Percentiles rank a stretch among this genome's conserved stretches.
These are phyloP conservation scores for Enhydra lutris DNA, from an alignment of 2,113 vertebrate genomes.

Conservation along the genomic window DNA sequence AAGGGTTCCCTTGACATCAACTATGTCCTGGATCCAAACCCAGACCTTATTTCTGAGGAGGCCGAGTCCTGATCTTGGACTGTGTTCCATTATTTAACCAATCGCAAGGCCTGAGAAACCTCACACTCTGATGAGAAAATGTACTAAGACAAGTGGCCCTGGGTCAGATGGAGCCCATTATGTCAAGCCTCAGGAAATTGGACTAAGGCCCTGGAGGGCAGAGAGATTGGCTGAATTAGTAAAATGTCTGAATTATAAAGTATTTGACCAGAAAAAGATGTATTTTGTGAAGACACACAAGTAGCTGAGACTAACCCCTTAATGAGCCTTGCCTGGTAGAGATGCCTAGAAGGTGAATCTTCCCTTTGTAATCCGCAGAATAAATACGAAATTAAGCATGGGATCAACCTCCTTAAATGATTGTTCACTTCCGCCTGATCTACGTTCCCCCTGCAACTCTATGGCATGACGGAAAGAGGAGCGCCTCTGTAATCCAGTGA, in stretches of 20 bases:
- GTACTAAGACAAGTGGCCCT: neutral
- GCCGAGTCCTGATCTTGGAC: neutral
- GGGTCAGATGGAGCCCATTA: neutral
- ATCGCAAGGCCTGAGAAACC: constrained; percentile 4
- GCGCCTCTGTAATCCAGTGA: neutral
- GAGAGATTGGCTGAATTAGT: neutral
- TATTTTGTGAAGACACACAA: neutral
- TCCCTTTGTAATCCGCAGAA: neutral
- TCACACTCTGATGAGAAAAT: constrained; percentile 10
- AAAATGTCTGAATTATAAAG: constrained; percentile 35
- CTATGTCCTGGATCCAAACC: neutral
- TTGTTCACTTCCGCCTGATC: neutral
- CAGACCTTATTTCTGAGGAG: neutral
- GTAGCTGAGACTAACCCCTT: neutral
- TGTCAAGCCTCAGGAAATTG: constrained; percentile 36
- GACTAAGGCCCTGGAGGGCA: neutral
- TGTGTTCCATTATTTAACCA: neutral
- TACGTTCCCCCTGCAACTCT: neutral
- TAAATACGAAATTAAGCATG: neutral
- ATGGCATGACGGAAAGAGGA: neutral
- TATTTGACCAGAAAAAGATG: neutral
- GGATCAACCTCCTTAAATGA: neutral
- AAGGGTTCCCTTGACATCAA: neutral
- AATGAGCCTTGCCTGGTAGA: neutral
- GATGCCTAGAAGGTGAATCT: neutral